Conservation (phyloP, 2,113 vertebrate genomes). For the Geothlypis trichas region DNA sequence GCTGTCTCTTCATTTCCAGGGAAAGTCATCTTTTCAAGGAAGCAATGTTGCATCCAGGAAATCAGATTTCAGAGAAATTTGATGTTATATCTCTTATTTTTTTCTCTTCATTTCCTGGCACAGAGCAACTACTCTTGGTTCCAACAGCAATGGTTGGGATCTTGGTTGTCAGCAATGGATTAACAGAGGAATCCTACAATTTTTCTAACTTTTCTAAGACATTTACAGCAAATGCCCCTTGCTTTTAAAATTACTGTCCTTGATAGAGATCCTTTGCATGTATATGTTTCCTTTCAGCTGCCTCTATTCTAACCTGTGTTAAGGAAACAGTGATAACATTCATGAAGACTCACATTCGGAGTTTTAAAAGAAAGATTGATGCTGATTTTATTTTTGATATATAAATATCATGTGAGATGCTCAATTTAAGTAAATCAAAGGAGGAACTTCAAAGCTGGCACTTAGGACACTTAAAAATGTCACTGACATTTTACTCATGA, state of each 20-base stretch:
- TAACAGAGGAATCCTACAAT: background rate
- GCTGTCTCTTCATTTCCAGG: background rate
- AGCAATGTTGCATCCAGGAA: background rate
- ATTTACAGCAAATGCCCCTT: background rate
- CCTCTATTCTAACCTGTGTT: background rate
- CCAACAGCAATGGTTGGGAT: background rate
- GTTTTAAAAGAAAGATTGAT: background rate
- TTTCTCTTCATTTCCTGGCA: background rate
- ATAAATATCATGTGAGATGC: background rate
- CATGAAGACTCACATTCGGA: background rate
- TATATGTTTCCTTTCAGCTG: background rate
- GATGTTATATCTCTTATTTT: background rate
- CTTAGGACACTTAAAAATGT: background rate
- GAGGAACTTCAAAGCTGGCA: background rate
- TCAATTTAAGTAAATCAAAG: background rate
- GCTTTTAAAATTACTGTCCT: background rate
- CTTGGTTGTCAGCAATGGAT: background rate
- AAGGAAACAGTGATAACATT: background rate
- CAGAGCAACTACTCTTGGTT: background rate
- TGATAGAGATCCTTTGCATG: background rate
- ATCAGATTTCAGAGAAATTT: background rate
- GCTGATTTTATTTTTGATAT: background rate
- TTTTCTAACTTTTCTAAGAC: background rate
- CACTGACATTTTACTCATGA: background rate
- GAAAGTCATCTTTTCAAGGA: background rate